Base-by-base conservation (phyloP, 2,888 invertebrate genomes). In the Drosophila fulvimacula region DNA sequence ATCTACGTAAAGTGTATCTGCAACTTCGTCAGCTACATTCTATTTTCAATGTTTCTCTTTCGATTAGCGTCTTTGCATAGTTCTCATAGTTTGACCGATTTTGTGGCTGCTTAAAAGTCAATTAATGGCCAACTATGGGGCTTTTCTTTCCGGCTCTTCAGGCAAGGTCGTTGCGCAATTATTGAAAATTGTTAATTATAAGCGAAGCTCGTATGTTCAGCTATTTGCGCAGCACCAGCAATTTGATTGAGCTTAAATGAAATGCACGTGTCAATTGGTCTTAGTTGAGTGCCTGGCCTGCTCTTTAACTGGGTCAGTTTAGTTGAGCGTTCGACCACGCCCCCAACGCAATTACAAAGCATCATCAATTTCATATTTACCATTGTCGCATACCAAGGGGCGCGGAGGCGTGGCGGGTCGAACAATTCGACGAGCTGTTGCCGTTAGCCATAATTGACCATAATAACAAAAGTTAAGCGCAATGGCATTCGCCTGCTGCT, bases 401-500 rank as follows among this genome's bases (percentile, higher is more conserved):
- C 41, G 44, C 24, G 32, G 27, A 24, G 55, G 52, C 24, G 52
- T 38, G 52, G 17, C 36, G 57, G 34, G 69, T 9, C 24, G 11
- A 30, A 11, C 48, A 24, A 58, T 34, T 41, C 32, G 24, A 53
- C 36, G 53, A 53, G 60, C 55, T 24, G 32, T 69, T 76, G 76
- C 83, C 85, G 85, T 88, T 88, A 87, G 71, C 87, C 82, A 81
- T 84, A 84, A 84, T 88, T 84, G 84, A 84, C 71, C 88, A 88
- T 88, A 88, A 84, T 84, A 82, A 82, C 86, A 74, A 79, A 88
- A 79, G 76, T 79, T 81, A 77, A 87, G 82, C 85, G 68, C 79
- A 79, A 73, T 74, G 84, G 73, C 81, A 81, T 80, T 78, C 66
- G 61, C 49, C 53, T 30, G 48, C 48, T 48, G 48, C 30, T 48